Base-by-base conservation (phyloP, 2,113 vertebrate species). In the Notothenia coriiceps region DNA sequence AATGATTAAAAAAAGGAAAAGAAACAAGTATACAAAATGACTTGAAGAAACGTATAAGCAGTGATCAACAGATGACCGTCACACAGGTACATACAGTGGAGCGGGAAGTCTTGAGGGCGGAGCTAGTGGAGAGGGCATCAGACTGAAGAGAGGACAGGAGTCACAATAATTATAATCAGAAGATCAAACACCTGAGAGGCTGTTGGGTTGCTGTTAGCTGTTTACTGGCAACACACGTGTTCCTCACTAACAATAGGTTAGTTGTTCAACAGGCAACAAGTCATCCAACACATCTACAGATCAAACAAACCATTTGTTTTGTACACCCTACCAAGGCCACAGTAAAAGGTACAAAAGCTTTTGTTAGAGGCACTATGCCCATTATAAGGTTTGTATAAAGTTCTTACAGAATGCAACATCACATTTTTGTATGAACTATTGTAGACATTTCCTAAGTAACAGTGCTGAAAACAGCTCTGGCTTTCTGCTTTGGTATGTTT, bases 41-140 rank as follows among this genome's bases (percentile, higher is more conserved):
- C 43, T 12, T 25, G 1, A 70, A 44, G 63, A 63, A 59, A 46
- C 17, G 5, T 10, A 46, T 22, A 64, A 12, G 51, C 61, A 60
- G 40, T 52, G 62, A 80, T 52, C 33, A 74, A 69, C 11, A 47
- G 18, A 78, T 10, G n/a, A 12, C 63, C 0, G 50, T 43, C 50
- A 68, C 22, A 82, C 1, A 6, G 62, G 75, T 94, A 95, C 95
- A 91, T 95, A 96, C 94, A 92, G 95, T 95, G 79, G 95, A 95
- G 69, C 90, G 92, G 74, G 95, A 94, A 69, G 70, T 94, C 91
- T 92, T 95, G 85, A 95, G 91, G 59, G 80, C 57, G 50, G 95
- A 94, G 82, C 91, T 94, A 82, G 86, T 85, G 86, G 91, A 92
- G 49, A 92, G 81, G 80, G 80, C 79, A 44, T 95, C 94, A 68